A percentile compares a stretch with the other conserved stretches of the same genome.
phyloP scores from a whole-genome alignment of 2,113 vertebrate genomes.

The Aptenodytes patagonicus region DNA sequence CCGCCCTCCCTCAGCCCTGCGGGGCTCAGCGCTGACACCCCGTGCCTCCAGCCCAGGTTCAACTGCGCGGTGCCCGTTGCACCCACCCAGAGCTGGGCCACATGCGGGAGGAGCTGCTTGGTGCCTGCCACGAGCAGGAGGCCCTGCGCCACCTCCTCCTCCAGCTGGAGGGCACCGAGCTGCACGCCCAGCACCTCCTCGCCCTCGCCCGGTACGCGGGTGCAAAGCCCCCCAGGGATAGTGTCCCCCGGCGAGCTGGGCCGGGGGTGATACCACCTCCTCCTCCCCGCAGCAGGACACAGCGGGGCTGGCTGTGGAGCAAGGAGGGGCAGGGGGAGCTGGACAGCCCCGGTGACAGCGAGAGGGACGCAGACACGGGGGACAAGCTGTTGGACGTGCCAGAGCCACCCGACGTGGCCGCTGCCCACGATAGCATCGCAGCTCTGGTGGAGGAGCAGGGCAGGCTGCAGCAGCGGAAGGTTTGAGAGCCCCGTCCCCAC shows the following conservation, averaged over 20 bases:
- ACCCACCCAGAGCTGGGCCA: background rate
- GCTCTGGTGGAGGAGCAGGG: background rate
- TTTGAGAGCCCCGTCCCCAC: background rate
- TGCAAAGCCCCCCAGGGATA: background rate
- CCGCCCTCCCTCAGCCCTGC: too few species aligned
- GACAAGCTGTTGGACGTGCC: background rate
- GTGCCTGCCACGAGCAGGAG: too few species aligned
- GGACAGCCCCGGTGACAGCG: fast-evolving
- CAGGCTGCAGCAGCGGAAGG: background rate
- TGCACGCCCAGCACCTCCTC: background rate
- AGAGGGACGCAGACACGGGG: background rate
- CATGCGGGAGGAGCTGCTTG: background rate
- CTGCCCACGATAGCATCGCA: background rate
- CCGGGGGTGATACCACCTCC: background rate
- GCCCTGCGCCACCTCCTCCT: background rate
- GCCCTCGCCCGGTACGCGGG: background rate
- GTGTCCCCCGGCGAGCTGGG: background rate
- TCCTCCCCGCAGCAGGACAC: background rate
- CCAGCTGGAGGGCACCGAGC: background rate
- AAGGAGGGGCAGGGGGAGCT: background rate
- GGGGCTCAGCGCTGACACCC: fast-evolving
- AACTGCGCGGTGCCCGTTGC: background rate
- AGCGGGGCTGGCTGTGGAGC: background rate
- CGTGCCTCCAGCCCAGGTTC: background rate
- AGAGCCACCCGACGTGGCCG: background rate